Percentiles rank a stretch among this genome's conserved stretches.
phyloP scores from a whole-genome alignment of 2,797 vertebrate genomes.

The Cetoscarus ocellatus region DNA sequence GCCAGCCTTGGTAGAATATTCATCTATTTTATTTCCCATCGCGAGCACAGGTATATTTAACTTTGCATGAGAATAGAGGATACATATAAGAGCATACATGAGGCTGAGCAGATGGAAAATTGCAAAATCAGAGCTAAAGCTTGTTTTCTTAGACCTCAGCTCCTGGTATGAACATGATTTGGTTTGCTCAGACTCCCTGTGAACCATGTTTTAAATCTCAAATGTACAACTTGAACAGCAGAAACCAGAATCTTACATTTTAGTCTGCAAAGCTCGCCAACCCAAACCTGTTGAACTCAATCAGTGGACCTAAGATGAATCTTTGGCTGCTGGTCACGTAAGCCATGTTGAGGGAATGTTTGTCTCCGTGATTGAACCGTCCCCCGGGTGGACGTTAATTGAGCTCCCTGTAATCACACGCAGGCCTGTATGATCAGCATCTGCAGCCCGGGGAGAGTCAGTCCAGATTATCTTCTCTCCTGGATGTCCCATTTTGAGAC shows the following conservation, averaged over 20 bases:
- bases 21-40: constrained; percentile 33
- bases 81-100: constrained; percentile 40
- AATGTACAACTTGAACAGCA: constrained; percentile 19
- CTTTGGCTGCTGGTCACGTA: constrained; percentile 77
- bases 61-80: constrained; percentile 52
- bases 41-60: constrained; percentile 56
- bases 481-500: constrained; percentile 57
- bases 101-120: constrained; percentile 4
- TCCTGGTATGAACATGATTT: constrained; percentile 17
- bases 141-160: constrained; percentile 15
- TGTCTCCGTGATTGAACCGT: constrained; percentile 74
- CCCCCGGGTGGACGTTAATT: constrained; percentile 66
- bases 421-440: constrained; percentile 59
- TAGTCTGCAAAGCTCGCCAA: constrained; percentile 30
- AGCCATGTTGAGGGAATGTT: constrained; percentile 74
- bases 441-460: constrained; percentile 46
- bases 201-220: constrained; percentile 2
- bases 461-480: constrained; percentile 57
- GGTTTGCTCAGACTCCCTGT: constrained; percentile 16
- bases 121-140: constrained; percentile 27
- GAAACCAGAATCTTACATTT: constrained; percentile 15
- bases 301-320: constrained; percentile 71
- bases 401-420: constrained; percentile 74
- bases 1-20: constrained; percentile 54
- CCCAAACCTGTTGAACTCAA: constrained; percentile 72